Evolutionary conservation across 1,140 invertebrate species (phyloP).

Genomic region (Habropoda laboriosa): DNA sequence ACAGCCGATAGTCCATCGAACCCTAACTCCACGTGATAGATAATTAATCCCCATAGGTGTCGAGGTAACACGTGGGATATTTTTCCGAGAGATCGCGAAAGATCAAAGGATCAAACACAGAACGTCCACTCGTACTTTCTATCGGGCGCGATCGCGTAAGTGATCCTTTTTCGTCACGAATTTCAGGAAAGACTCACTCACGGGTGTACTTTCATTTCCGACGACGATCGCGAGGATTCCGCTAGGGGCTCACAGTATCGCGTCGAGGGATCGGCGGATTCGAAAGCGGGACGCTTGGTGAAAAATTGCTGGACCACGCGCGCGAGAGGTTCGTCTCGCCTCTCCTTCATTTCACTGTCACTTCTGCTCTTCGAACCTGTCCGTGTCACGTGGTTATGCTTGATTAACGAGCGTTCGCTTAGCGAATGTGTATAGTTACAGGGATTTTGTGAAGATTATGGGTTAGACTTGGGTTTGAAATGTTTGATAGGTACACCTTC

Average conservation of each 20-base stretch:
- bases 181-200: slow-evolving; percentile 35
- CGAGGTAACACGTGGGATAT: slow-evolving; percentile 51
- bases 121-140: slow-evolving; percentile 64
- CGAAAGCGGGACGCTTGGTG: background rate
- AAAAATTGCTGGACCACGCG: background rate
- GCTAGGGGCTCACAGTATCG: too few relatives aligned
- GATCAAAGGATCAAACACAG: slow-evolving; percentile 71
- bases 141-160: slow-evolving; percentile 3
- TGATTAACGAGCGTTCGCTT: background rate
- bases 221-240: background rate
- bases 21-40: too few relatives aligned
- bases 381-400: background rate
- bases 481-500: too few relatives aligned
- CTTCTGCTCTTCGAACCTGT: background rate
- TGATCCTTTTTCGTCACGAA: slow-evolving; percentile 44
- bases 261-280: slow-evolving; percentile 5
- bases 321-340: slow-evolving; percentile 1
- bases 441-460: background rate
- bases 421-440: too few relatives aligned
- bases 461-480: too few relatives aligned
- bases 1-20: slow-evolving; percentile 61
- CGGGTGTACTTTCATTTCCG: slow-evolving; percentile 46
- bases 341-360: background rate
- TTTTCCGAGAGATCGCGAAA: slow-evolving; percentile 64
- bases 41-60: slow-evolving; percentile 73